Conservation (phyloP, 2,113 vertebrate genomes). For the Sus scrofa region T2T-Sscrofa CM000822.6:783001-783500, state of each 20-base stretch:
- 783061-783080: neutral
- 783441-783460: no score
- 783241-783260: conserved; percentile 80
- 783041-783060: conserved; percentile 24
- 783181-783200: conserved; percentile 79
- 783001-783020: conserved; percentile 46
- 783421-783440: no score
- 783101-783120: neutral
- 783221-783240: conserved; percentile 70
- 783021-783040: conserved; percentile 46
- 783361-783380: conserved; percentile 50
- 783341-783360: conserved; percentile 41
- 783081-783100: neutral
- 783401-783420: neutral
- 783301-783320: conserved; percentile 61
- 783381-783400: conserved; percentile 44
- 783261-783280: conserved; percentile 64
- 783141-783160: conserved; percentile 66
- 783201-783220: conserved; percentile 77
- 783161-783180: conserved; percentile 70
- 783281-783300: conserved; percentile 7
- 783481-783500: no score
- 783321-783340: conserved; percentile 44
- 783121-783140: conserved; percentile 47
- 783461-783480: no score